phyloP scores from a whole-genome alignment of 2,888 invertebrate genomes.

The Eustalomyia histrio region DNA sequence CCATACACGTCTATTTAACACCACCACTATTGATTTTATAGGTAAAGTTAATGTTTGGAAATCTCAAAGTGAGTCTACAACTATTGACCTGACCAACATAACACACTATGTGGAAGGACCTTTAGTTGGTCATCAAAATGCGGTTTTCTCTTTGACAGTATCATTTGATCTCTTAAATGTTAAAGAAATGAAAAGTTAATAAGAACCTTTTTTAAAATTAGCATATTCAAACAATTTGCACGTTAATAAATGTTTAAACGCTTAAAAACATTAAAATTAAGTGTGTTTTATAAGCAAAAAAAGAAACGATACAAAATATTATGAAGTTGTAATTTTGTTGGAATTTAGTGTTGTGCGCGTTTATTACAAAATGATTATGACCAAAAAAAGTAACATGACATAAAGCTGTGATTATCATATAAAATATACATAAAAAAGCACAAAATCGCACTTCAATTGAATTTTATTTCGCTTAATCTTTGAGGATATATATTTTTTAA shows the following conservation, averaged over 20 bases:
- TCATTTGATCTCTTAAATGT: background rate
- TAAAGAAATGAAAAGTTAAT: background rate
- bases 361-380: conserved; percentile 76
- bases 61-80: background rate
- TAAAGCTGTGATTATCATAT: conserved; percentile 74
- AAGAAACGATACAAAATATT: conserved; percentile 43
- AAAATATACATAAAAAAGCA: conserved; percentile 68
- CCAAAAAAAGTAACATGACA: conserved; percentile 76
- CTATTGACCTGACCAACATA: conserved; percentile 18
- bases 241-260: conserved; percentile 62
- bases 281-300: conserved; percentile 5
- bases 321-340: conserved; percentile 31
- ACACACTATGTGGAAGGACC: background rate
- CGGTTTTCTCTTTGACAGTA: conserved; percentile 7
- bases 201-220: conserved; percentile 64
- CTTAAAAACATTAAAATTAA: conserved; percentile 8
- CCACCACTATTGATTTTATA: too few species aligned
- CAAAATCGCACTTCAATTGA: conserved; percentile 27
- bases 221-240: conserved; percentile 72
- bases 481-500: conserved; percentile 11
- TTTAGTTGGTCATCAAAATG: conserved; percentile 16
- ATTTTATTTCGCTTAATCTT: conserved; percentile 38
- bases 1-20: too few species aligned
- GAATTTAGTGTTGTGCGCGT: conserved; percentile 64
- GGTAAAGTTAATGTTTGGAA: too few species aligned